A percentile compares a stretch with the other conserved stretches of the same genome.
These are phyloP conservation scores for Cephus rjabovi DNA, from an alignment of 2,888 invertebrate species.

Conservation along the genomic window DNA sequence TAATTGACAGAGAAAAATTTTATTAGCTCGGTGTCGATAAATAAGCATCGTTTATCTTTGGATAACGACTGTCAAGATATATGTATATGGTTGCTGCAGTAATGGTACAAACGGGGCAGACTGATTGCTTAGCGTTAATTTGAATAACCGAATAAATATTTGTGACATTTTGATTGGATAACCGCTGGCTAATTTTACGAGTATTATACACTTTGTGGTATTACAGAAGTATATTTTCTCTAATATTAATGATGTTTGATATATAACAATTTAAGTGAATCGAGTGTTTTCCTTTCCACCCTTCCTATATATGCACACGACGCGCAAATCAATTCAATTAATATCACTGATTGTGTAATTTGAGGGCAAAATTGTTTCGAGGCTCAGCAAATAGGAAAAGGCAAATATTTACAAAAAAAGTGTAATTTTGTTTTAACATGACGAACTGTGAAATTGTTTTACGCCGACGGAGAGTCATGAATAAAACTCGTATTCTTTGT, in stretches of 20 bases:
- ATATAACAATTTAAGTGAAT: background rate
- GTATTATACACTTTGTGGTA: no score
- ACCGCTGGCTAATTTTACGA: no score
- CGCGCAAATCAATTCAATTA: background rate
- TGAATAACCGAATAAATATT: background rate
- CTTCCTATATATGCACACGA: background rate
- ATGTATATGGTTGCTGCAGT: background rate
- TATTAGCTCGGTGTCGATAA: background rate
- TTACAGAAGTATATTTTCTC: no score
- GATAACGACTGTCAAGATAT: background rate
- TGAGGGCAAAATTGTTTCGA: conserved; percentile 6
- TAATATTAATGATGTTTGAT: background rate
- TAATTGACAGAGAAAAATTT: conserved; percentile 22
- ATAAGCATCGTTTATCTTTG: background rate
- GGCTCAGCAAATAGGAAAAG: background rate
- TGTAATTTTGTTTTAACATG: background rate
- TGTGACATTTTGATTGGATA: background rate
- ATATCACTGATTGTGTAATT: conserved; percentile 11
- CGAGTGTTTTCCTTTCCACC: background rate
- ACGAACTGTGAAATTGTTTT: background rate
- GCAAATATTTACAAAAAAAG: background rate
- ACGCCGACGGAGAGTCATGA: background rate
- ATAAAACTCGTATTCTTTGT: background rate
- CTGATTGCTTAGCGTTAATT: background rate
- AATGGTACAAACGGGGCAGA: background rate